Evolutionary conservation across 2,797 vertebrate species (phyloP).

Genomic region (Ctenosaura bakeri): DNA sequence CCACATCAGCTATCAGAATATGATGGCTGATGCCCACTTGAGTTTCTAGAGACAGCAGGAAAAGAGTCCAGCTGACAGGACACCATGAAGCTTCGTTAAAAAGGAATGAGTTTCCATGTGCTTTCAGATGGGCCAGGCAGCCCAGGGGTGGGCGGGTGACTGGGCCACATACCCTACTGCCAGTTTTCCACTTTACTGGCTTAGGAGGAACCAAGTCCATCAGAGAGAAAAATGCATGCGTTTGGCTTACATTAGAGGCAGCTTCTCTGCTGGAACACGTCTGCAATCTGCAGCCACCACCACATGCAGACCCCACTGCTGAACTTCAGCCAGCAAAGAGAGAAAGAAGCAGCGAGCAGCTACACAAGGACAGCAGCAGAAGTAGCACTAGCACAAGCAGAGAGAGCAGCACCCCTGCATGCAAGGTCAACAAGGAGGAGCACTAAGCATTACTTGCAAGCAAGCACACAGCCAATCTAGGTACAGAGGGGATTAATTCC

Average conservation of each 20-base stretch:
- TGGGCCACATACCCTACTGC: constrained; percentile 40
- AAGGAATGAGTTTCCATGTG: constrained; percentile 63
- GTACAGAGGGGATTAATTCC: constrained; percentile 57
- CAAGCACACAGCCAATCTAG: background rate
- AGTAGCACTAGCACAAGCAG: constrained; percentile 1
- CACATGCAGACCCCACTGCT: constrained; percentile 42
- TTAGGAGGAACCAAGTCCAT: constrained; percentile 38
- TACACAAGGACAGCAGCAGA: background rate
- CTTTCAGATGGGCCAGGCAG: constrained; percentile 58
- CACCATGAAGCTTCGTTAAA: constrained; percentile 53
- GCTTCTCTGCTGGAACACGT: constrained; percentile 64
- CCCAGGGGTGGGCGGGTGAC: constrained; percentile 53
- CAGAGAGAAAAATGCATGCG: background rate
- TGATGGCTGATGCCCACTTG: background rate
- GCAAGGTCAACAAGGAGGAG: background rate
- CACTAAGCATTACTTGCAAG: background rate
- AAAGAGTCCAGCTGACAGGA: constrained; percentile 68
- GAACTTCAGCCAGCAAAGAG: constrained; percentile 57
- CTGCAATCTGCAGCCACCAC: constrained; percentile 8
- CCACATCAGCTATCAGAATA: background rate
- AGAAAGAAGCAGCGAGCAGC: constrained; percentile 17
- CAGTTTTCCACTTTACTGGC: constrained; percentile 21
- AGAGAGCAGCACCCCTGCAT: accelerated
- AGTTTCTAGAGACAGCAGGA: constrained; percentile 46
- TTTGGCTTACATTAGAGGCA: constrained; percentile 68